Percentiles rank a stretch among this genome's conserved stretches.
Evolutionary conservation across 2,797 vertebrate species (phyloP).

Genomic region (Spea hammondii): DNA sequence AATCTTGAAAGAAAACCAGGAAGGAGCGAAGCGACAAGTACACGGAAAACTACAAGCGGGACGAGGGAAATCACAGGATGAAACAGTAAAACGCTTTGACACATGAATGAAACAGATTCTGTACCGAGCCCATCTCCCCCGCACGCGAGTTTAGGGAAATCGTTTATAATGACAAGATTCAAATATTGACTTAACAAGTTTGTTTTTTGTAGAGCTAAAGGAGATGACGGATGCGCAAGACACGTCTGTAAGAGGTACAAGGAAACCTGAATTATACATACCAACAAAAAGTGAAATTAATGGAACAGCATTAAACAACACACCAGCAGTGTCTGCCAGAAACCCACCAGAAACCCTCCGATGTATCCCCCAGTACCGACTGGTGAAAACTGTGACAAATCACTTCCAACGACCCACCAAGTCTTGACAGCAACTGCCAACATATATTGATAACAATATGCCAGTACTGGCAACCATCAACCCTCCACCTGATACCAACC

Average conservation of each 20-base stretch:
- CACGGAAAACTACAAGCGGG: constrained; percentile 5
- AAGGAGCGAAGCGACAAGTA: constrained; percentile 2
- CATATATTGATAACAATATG: too few species aligned
- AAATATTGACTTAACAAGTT: constrained; percentile 33
- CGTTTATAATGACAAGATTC: constrained; percentile 31
- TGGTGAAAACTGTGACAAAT: too few species aligned
- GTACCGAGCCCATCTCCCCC: neutral
- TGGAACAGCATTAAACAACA: too few species aligned
- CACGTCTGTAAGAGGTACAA: neutral
- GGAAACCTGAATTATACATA: neutral
- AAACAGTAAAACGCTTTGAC: constrained; percentile 33
- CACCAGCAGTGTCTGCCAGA: too few species aligned
- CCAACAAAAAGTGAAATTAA: neutral
- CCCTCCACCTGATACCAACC: too few species aligned
- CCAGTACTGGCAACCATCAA: too few species aligned
- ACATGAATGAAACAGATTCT: constrained; percentile 8
- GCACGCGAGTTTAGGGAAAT: constrained; percentile 14
- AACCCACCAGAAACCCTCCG: too few species aligned
- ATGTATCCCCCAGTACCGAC: too few species aligned
- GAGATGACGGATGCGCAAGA: constrained; percentile 14
- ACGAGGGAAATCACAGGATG: constrained; percentile 25
- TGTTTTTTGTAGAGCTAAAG: constrained; percentile 8
- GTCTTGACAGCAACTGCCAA: too few species aligned
- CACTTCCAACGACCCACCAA: too few species aligned
- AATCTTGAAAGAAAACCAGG: constrained; percentile 53